A percentile compares a stretch with the other conserved stretches of the same genome.
Conservation (phyloP, 92 coral and sea anemone species). For the Bergia puertoricense region DNA sequence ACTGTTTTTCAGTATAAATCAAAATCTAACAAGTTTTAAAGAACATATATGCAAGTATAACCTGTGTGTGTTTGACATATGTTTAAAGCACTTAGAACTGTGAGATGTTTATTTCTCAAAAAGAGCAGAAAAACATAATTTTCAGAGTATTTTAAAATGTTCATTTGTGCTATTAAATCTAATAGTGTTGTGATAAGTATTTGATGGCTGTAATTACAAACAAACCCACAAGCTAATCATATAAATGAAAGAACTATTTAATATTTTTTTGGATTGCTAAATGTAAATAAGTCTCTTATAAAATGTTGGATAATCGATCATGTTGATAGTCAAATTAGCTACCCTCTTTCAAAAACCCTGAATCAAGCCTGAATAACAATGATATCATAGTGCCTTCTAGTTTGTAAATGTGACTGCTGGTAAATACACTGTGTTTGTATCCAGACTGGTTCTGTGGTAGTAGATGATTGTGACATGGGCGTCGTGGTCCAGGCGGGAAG, state of each 20-base stretch:
- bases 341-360: too few species aligned
- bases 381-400: too few species aligned
- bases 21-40: background rate
- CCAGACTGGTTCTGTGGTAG: slow-evolving; percentile 85
- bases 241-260: background rate
- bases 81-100: background rate
- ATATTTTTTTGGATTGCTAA: too few species aligned
- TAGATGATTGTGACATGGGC: slow-evolving; percentile 81
- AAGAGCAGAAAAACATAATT: slow-evolving; percentile 3
- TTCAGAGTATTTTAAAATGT: background rate
- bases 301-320: too few species aligned
- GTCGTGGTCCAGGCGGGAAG: slow-evolving; percentile 88
- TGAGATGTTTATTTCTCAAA: slow-evolving; percentile 9
- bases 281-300: too few species aligned
- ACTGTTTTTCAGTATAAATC: background rate
- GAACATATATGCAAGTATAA: background rate
- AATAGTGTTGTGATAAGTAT: background rate
- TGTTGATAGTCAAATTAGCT: too few species aligned
- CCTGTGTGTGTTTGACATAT: background rate
- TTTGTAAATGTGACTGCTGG: too few species aligned
- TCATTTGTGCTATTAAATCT: background rate
- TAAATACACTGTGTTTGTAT: background rate
- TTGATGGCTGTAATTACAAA: background rate
- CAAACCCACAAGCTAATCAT: background rate
- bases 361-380: too few species aligned